Evolutionary conservation across 2,113 vertebrate genomes (phyloP).

Genomic region (Sardina pilchardus): DNA sequence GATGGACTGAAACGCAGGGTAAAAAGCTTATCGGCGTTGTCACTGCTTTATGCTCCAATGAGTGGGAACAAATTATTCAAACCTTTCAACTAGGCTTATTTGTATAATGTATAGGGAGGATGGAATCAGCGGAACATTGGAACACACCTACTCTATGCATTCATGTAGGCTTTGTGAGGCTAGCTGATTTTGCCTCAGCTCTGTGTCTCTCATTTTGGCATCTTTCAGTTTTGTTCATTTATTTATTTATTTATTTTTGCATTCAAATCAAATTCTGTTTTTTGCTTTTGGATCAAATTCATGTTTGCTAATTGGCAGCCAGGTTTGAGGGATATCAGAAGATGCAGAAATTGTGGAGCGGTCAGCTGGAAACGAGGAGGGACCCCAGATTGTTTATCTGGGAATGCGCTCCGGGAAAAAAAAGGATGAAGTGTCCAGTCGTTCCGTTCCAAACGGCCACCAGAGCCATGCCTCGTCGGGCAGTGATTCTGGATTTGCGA

Average conservation of each 20-base stretch:
- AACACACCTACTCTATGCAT: background rate
- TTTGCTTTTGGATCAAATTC: background rate
- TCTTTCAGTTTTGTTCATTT: background rate
- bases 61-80: background rate
- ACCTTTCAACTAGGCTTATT: background rate
- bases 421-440: conserved; percentile 53
- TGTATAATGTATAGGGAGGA: background rate
- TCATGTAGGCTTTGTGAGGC: background rate
- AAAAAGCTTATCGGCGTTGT: background rate
- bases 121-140: background rate
- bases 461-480: background rate
- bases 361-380: background rate
- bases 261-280: background rate
- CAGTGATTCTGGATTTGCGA: background rate
- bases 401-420: conserved; percentile 50
- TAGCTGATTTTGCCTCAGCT: background rate
- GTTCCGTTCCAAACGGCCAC: conserved; percentile 44
- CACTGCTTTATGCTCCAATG: background rate
- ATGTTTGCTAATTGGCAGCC: background rate
- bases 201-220: background rate
- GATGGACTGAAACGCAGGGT: conserved; percentile 1
- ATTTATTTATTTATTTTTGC: background rate
- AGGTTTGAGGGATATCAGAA: background rate
- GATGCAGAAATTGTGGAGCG: background rate
- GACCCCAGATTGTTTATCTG: conserved; percentile 33